These are phyloP conservation scores for Microcaecilia unicolor DNA, from an alignment of 2,797 vertebrate genomes.

Conservation along the genomic window DNA sequence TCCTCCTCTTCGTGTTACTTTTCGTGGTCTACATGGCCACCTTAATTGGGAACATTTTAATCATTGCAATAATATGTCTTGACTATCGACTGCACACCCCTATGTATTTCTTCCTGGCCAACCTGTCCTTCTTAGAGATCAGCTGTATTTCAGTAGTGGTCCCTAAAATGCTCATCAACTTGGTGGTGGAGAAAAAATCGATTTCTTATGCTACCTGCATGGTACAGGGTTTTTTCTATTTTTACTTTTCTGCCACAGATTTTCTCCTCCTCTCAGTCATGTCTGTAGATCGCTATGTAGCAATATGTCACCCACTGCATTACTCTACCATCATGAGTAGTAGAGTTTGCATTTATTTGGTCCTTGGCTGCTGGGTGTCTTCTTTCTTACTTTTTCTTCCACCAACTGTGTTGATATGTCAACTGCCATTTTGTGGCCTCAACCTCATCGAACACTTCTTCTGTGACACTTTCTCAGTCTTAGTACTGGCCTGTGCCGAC, in stretches of 20 bases:
- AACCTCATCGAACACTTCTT: constrained; percentile 16
- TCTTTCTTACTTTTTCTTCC: neutral
- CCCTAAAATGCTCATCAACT: constrained; percentile 21
- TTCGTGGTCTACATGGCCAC: constrained; percentile 18
- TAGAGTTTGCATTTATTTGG: constrained; percentile 11
- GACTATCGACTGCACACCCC: constrained; percentile 22
- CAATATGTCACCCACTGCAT: constrained; percentile 29
- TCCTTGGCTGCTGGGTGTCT: constrained; percentile 15
- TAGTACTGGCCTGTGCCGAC: constrained; percentile 21
- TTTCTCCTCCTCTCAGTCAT: constrained; percentile 27
- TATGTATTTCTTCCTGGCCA: constrained; percentile 36
- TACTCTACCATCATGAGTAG: constrained; percentile 24
- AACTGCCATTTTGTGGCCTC: constrained; percentile 14
- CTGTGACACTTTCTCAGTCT: constrained; percentile 12
- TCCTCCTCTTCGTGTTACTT: constrained; percentile 15
- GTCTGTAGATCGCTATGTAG: constrained; percentile 27
- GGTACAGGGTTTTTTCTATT: constrained; percentile 23
- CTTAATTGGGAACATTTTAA: constrained; percentile 27
- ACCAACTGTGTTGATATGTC: neutral
- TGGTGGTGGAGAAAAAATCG: constrained; percentile 10
- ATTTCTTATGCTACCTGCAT: constrained; percentile 20
- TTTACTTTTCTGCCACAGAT: constrained; percentile 23
- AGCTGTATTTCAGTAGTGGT: constrained; percentile 22
- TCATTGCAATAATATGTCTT: constrained; percentile 19
- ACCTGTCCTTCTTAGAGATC: constrained; percentile 31